Percentiles rank a stretch among this genome's conserved stretches.
These are phyloP conservation scores for Ostrea edulis DNA, from an alignment of 1,140 invertebrate species.

Conservation along the genomic window DNA sequence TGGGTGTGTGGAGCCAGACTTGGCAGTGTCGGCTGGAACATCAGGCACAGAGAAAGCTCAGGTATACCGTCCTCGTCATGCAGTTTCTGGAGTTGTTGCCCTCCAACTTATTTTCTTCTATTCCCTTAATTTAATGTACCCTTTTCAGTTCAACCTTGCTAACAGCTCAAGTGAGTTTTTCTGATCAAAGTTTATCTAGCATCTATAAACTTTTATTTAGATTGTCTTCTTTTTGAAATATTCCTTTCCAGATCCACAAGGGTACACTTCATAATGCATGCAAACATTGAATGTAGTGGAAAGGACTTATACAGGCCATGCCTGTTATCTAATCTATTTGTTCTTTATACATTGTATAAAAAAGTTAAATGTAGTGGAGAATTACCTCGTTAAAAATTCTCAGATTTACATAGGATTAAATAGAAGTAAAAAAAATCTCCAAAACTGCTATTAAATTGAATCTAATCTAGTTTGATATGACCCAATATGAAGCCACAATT, in stretches of 20 bases:
- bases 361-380: neutral
- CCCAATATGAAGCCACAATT: no score
- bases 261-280: no score
- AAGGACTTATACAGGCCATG: no score
- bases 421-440: neutral
- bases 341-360: neutral
- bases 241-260: no score
- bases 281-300: no score
- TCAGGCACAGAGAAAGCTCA: neutral
- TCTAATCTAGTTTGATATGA: no score
- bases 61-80: neutral
- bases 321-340: neutral
- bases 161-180: no score
- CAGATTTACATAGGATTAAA: neutral
- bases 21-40: neutral
- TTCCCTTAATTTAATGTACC: neutral
- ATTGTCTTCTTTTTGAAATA: no score
- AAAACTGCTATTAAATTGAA: neutral
- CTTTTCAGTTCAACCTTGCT: no score
- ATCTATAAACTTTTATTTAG: no score
- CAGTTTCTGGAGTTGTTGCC: neutral
- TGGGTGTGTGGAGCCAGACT: neutral
- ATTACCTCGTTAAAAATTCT: neutral
- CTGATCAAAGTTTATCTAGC: no score
- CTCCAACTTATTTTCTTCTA: neutral